Base-by-base conservation (phyloP, 2,113 vertebrate species). In the Oreochromis tanganicae region DNA sequence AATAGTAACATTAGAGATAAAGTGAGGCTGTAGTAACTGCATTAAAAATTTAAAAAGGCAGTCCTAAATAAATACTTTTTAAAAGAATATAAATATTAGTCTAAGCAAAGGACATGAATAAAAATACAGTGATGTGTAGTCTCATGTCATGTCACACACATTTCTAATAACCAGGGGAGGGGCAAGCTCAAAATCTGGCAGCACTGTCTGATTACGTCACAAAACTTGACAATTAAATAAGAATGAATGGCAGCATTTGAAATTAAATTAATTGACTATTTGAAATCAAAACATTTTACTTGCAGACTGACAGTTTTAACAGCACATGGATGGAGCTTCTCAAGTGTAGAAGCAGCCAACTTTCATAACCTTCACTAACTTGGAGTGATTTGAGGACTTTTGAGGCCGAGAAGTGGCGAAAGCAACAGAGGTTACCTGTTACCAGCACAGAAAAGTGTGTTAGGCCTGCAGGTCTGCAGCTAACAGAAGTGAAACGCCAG, bases 91-190 rank as follows among this genome's bases (percentile, higher is more conserved):
- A 48, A 75, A 48, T 29, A 29, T 75, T 48, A 73, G 68, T 73
- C 6, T 2, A 75, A 75, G 5, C 24, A 17, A 75, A 46, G 21
- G 0, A 29, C 0, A 10, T 73, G 17, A 73, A 73, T 17, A 13
- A 27, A 46, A 46, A 17, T 73, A 27, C 9, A 27, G 8, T 73
- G 8, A 27, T 27, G 21, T 17, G n/a, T 46, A 46, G 13, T 12
- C 38, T 46, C 66, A 71, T 41, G 21, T 73, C 21, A 27, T 27
- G 38, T 71, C 19, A 71, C n/a, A 14, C 13, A 41, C 5, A 46
- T 73, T 73, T 73, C 68, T 46, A 73, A 24, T 73, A 43, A 71
- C 59, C 36, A 36, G 9, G 32, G 17, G 59, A n/a, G 59, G 59
- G 9, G 19, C 7, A 34, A 66, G 61, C 17, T 66, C 32, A 36